Evolutionary conservation across 2,888 invertebrate genomes (phyloP).

Genomic region (Slavum lentiscoides): DNA sequence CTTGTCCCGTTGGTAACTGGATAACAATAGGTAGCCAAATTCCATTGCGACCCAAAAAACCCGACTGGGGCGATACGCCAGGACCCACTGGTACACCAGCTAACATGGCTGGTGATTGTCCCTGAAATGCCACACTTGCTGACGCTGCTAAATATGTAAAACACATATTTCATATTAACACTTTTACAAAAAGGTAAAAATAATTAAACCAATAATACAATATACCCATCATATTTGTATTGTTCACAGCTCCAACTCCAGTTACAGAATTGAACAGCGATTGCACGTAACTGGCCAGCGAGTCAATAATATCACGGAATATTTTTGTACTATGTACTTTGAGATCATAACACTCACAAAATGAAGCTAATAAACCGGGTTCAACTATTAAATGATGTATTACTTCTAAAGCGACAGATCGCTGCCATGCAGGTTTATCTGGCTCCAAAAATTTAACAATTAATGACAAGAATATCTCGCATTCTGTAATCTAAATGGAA

Average conservation of each 20-base stretch:
- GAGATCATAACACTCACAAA: conserved; percentile 94
- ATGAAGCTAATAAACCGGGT: conserved; percentile 82
- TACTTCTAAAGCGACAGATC: conserved; percentile 92
- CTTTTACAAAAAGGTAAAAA: not conserved
- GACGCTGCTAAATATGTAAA: not conserved
- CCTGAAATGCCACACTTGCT: conserved; percentile 60
- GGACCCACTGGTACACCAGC: conserved; percentile 64
- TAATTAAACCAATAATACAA: not conserved
- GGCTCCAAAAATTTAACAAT: conserved; percentile 96
- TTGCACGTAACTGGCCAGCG: conserved; percentile 91
- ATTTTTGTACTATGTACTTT: conserved; percentile 91
- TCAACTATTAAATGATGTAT: conserved; percentile 91
- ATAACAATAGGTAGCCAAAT: conserved; percentile 89
- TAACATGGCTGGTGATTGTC: conserved; percentile 68
- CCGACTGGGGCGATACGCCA: conserved; percentile 83
- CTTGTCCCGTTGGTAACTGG: conserved; percentile 80
- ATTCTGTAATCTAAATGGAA: conserved; percentile 80
- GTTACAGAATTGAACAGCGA: conserved; percentile 73
- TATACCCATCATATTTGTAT: conserved; percentile 22
- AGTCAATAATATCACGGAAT: conserved; percentile 92
- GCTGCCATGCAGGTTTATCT: conserved; percentile 95
- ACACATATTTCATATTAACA: not conserved
- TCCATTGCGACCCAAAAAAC: conserved; percentile 90
- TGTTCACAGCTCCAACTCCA: conserved; percentile 28
- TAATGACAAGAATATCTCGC: conserved; percentile 95